Conservation (phyloP, 2,797 vertebrate genomes). For the Brotula barbata region DNA sequence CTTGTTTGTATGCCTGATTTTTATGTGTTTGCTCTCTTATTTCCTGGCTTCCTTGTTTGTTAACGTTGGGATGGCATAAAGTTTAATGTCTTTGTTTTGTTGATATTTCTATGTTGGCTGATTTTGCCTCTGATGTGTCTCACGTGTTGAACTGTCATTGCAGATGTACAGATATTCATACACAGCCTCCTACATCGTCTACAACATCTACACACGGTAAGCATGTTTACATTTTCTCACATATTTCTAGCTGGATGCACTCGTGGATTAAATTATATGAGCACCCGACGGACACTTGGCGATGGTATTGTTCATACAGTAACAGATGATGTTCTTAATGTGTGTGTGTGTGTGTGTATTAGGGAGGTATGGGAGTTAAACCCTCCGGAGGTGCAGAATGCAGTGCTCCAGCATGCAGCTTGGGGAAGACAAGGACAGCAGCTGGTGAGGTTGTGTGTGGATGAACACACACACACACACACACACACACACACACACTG, state of each 20-base stretch:
- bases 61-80: no score
- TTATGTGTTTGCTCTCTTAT: no score
- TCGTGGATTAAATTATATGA: not conserved
- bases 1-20: no score
- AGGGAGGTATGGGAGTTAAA: constrained; percentile 80
- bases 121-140: constrained; percentile 12
- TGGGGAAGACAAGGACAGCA: constrained; percentile 78
- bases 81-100: no score
- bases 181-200: constrained; percentile 74
- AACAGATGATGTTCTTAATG: constrained; percentile 25
- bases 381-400: constrained; percentile 78
- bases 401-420: constrained; percentile 77
- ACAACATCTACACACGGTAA: constrained; percentile 76
- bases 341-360: constrained; percentile 29
- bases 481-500: no score
- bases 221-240: not conserved
- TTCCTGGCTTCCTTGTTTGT: no score
- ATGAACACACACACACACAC: no score
- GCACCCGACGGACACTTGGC: not conserved
- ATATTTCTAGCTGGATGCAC: no score
- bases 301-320: not conserved
- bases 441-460: constrained; percentile 57
- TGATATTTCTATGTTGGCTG: no score
- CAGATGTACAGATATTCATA: constrained; percentile 76
- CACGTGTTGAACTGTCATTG: constrained; percentile 36